Conservation (phyloP, 1,140 invertebrate genomes). For the Aphaenogaster ashmeadi region DNA sequence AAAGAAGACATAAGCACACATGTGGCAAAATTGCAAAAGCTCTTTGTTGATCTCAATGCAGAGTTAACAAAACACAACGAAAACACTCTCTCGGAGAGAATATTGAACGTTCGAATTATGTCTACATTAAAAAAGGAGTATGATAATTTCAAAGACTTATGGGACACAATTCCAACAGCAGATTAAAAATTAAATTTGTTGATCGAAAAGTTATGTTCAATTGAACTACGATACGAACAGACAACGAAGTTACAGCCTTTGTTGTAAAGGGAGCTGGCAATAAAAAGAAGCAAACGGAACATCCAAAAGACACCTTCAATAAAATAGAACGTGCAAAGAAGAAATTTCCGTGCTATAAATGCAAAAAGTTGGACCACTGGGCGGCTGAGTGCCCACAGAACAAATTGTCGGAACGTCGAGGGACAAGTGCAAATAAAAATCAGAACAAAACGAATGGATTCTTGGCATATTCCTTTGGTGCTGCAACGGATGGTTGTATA, state of each 20-base stretch:
- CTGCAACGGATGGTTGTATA: too few relatives aligned
- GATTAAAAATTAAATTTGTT: not conserved
- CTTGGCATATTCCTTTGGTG: not conserved
- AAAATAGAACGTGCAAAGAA: not conserved
- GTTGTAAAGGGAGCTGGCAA: not conserved
- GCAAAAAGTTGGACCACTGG: not conserved
- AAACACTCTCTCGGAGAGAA: not conserved
- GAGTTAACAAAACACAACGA: not conserved
- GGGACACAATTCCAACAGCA: not conserved
- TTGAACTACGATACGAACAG: not conserved
- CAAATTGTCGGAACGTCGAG: not conserved
- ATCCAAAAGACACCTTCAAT: not conserved
- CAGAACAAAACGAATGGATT: not conserved
- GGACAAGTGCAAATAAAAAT: not conserved
- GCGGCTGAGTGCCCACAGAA: not conserved
- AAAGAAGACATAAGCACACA: not conserved
- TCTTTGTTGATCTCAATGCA: not conserved
- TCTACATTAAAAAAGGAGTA: not conserved
- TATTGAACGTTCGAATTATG: not conserved
- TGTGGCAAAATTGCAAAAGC: not conserved
- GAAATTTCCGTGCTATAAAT: not conserved
- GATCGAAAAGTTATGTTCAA: not conserved
- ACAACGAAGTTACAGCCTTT: not conserved
- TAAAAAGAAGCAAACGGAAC: not conserved
- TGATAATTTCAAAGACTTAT: not conserved